Base-by-base conservation (phyloP, 2,797 vertebrate genomes). In the Lacerta viridis region DNA sequence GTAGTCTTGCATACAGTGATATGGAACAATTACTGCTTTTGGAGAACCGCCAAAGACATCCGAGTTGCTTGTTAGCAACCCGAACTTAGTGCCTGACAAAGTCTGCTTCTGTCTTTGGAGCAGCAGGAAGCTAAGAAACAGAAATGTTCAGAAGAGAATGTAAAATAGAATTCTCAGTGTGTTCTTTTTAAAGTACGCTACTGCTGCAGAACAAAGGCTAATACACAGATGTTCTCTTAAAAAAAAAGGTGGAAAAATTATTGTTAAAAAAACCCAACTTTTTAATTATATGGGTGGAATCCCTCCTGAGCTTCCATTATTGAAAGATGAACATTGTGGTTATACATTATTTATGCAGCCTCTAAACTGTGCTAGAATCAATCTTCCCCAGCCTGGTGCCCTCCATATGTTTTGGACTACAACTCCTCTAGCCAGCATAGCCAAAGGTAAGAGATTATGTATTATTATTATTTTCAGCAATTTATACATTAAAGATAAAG, bases 21-120 rank as follows among this genome's bases (percentile, higher is more conserved):
- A 39, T 23, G 77, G 69, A 78, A 87, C 68, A 87, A 66, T 84
- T 23, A 29, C 87, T 90, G 74, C 66, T 90, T 64, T 89, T 88
- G 88, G 79, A 80, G 84, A 79, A 79, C 61, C 72, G 76, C 92
- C 86, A 66, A 84, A 41, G 39, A 75, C 80, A 39, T 75, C 9
- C 2, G 71, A 77, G 3, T n/a, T 3, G 74, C 78, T 75, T 89
- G 43, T 82, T 83, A 78, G 71, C 71, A 72, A 33, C 80, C 75
- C 72, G 69, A 84, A 71, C 59, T 87, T 11, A 83, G 87, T 84
- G 74, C 80, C 43, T 83, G 83, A 89, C 74, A 90, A 75, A 69
- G 59, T 17, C 43, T 78, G n/a, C 84, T 85, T 46, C 18, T 43
- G 81, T 86, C 78, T 74, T 18, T 61, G 68, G 69, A 29, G 39